Base-by-base conservation (phyloP, 23 tunicate species). In the Phallusia fumigata region DNA sequence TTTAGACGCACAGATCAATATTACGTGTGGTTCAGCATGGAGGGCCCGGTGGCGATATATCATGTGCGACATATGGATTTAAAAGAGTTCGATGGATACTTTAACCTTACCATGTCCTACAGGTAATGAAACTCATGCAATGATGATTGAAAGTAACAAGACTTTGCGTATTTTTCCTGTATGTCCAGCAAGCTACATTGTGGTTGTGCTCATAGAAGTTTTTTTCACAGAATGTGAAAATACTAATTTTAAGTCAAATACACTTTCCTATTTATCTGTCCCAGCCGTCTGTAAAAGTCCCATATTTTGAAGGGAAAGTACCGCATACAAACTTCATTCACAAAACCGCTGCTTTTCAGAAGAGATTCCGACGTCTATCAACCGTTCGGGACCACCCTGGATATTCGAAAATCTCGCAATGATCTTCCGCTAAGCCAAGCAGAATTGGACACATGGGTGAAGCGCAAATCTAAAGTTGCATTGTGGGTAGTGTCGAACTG, bases 401-500 rank as follows among this genome's bases (percentile, higher is more conserved):
- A 24, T 1, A 11, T 58, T 16, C 69, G 26, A 6, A 1, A 8
- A 6, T 22, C 3, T 5, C 69, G 69, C 11, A 58, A 58, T 1
- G 69, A 58, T 13, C 28, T 58, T 21, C 69, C 69, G 8, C 16
- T 58, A 6, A 24, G 28, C 16, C 3, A 58, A 1, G 28, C 69
- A 11, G 26, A 22, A 22, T 58, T 58, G 69, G 69, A 58, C 28
- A 24, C 26, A 3, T 58, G 28, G 40, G 40, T 74, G 77, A 74
- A 74, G 35, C 2, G 24, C 26, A 85, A 85, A 53, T 31, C 31
- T 30, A 30, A 30, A 30, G 18, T 78, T 11, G 88, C 88, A 31
- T 32, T 72, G 30, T 85, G 88, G 88, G 73, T 78, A 19, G 88
- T 79, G 0, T 36, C 69, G 0, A 88, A 88, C 45, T 88, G 92